These are phyloP conservation scores for Hydrolagus colliei DNA, from an alignment of 2,797 vertebrate genomes.

Conservation along the genomic window DNA sequence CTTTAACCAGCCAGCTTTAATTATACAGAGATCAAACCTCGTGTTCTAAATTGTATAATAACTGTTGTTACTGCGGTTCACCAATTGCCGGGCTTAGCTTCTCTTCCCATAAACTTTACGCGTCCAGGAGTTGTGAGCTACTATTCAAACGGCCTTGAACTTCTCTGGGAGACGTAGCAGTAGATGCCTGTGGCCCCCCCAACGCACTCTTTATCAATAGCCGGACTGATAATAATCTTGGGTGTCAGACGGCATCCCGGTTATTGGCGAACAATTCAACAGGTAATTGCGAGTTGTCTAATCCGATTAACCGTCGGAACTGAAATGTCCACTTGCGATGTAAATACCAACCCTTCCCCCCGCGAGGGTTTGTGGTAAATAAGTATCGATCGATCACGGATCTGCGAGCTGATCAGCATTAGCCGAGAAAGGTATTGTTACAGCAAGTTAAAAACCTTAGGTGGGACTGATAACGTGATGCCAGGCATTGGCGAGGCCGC, in stretches of 20 bases:
- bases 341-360: background rate
- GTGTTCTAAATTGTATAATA: background rate
- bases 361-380: background rate
- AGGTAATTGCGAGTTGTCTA: background rate
- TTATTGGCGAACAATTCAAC: background rate
- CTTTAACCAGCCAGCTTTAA: background rate
- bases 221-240: background rate
- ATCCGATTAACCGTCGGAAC: background rate
- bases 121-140: background rate
- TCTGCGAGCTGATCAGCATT: background rate
- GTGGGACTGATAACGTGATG: background rate
- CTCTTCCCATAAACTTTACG: background rate
- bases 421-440: background rate
- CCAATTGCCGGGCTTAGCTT: background rate
- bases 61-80: background rate
- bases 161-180: background rate
- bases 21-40: conserved; percentile 12
- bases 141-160: background rate
- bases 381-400: background rate
- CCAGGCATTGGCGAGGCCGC: no score
- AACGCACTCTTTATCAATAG: background rate
- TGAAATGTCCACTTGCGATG: background rate
- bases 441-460: background rate
- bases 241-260: background rate
- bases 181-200: no score